phyloP scores from a whole-genome alignment of 2,113 vertebrate genomes.

The Pao palembangensis region DNA sequence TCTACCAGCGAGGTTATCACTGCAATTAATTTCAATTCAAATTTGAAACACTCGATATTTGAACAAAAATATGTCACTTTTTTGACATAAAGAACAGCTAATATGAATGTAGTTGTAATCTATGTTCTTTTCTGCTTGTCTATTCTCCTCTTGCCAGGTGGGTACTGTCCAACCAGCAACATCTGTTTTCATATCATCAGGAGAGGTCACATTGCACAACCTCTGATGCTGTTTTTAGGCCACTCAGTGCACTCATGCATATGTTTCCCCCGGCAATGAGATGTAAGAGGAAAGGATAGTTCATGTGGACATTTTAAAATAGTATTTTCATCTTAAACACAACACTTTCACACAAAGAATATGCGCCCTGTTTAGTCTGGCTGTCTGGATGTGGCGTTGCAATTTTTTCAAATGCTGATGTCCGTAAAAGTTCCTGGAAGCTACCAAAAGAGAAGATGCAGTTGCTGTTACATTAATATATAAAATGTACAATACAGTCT shows the following conservation, averaged over 20 bases:
- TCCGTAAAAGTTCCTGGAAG: not conserved
- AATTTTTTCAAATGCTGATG: not conserved
- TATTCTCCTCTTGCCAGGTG: conserved; percentile 25
- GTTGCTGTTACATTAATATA: too few species aligned
- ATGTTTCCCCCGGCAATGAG: conserved; percentile 17
- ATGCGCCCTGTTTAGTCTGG: not conserved
- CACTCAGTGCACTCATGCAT: conserved; percentile 45
- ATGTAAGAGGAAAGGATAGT: conserved; percentile 19
- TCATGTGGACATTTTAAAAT: conserved; percentile 6
- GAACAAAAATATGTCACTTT: too few species aligned
- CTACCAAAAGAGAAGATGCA: too few species aligned
- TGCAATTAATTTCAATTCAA: not conserved
- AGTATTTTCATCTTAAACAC: not conserved
- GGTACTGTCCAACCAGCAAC: conserved; percentile 42
- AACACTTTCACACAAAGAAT: conserved; percentile 1
- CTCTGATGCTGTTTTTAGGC: conserved; percentile 45
- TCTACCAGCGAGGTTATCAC: conserved; percentile 54
- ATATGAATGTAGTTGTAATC: not conserved
- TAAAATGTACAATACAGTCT: too few species aligned
- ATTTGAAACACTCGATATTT: too few species aligned
- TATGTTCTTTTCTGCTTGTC: not conserved
- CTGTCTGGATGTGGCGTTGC: not conserved
- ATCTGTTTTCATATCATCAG: conserved; percentile 59
- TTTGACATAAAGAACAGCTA: not conserved
- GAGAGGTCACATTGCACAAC: conserved; percentile 42